Evolutionary conservation across 1,140 invertebrate species (phyloP).

Genomic region (Stenopsyche tienmushanensis): DNA sequence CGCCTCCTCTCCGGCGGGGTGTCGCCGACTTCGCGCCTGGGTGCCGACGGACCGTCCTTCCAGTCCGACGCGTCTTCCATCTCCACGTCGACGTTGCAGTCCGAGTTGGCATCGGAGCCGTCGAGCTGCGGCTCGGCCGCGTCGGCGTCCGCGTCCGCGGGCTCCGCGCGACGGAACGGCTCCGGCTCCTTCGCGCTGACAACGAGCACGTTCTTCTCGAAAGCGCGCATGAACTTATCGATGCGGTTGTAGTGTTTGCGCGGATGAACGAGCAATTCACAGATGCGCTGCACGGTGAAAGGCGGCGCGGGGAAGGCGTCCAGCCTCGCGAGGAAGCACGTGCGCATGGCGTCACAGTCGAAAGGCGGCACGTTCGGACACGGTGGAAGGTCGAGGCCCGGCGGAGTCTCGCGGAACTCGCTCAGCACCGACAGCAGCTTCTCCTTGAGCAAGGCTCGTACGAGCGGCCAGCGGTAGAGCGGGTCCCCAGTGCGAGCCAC

Average conservation of each 20-base stretch:
- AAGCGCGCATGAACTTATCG: conserved; percentile 94
- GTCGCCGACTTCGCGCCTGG: neutral
- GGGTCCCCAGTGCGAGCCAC: conserved; percentile 94
- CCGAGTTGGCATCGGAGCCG: conserved; percentile 59
- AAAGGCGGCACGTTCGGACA: conserved; percentile 90
- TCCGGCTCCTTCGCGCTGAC: conserved; percentile 93
- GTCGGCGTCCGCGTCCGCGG: conserved; percentile 64
- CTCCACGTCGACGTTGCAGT: conserved; percentile 68
- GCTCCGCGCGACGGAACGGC: conserved; percentile 56
- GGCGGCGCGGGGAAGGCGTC: conserved; percentile 87
- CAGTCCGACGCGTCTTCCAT: conserved; percentile 65
- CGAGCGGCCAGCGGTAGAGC: conserved; percentile 86
- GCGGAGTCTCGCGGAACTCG: conserved; percentile 80
- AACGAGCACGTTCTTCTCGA: conserved; percentile 93
- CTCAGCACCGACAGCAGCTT: conserved; percentile 85
- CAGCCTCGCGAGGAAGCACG: conserved; percentile 77
- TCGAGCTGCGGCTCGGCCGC: conserved; percentile 60
- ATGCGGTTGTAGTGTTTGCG: conserved; percentile 92
- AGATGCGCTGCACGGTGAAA: conserved; percentile 94
- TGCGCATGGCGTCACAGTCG: conserved; percentile 87
- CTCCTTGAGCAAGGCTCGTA: conserved; percentile 84
- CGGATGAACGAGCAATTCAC: conserved; percentile 87
- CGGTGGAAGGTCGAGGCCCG: conserved; percentile 71
- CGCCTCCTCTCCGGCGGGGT: neutral
- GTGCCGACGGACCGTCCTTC: conserved; percentile 48